Evolutionary conservation across 2,113 vertebrate genomes (phyloP).

Genomic region (Elaphurus davidianus): DNA sequence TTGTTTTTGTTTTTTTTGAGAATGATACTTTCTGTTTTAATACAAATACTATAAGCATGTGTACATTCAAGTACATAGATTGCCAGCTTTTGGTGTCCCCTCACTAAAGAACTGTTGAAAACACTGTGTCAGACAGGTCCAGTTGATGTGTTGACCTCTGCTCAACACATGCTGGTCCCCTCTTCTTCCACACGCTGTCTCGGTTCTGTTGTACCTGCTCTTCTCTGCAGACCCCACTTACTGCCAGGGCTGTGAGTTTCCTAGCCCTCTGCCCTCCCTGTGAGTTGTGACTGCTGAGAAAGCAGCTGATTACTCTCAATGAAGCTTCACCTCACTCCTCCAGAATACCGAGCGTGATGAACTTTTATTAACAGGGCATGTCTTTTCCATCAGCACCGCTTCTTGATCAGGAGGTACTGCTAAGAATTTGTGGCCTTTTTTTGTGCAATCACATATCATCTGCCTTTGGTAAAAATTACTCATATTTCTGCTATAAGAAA

Average conservation of each 20-base stretch:
- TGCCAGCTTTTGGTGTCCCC: neutral
- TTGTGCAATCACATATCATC: neutral
- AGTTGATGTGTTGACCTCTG: neutral
- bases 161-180: neutral
- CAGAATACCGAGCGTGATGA: neutral
- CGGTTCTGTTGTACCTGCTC: neutral
- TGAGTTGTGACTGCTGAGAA: neutral
- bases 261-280: too few relatives aligned
- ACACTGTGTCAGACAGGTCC: neutral
- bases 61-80: neutral
- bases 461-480: neutral
- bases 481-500: neutral
- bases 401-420: neutral
- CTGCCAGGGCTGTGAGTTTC: neutral
- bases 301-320: neutral
- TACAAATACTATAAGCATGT: neutral
- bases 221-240: neutral
- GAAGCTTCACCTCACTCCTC: neutral
- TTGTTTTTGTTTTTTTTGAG: neutral
- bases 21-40: neutral
- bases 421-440: neutral
- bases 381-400: neutral
- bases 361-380: neutral
- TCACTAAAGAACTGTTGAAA: neutral
- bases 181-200: neutral